Evolutionary conservation across 1,140 invertebrate genomes (phyloP).

Genomic region (Euwallacea similis): DNA sequence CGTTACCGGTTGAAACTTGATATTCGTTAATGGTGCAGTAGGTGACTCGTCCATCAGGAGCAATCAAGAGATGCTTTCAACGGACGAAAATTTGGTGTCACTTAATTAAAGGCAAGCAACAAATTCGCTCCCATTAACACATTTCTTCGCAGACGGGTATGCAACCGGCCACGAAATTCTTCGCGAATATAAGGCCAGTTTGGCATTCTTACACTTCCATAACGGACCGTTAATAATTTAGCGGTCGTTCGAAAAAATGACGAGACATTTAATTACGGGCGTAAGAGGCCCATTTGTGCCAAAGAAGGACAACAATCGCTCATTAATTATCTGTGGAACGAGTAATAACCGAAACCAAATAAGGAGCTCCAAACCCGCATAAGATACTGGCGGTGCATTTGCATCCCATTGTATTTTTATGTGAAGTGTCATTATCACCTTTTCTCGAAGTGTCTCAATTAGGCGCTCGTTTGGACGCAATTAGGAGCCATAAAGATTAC

Average conservation of each 20-base stretch:
- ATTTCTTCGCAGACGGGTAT: neutral
- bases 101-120: neutral
- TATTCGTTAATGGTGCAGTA: too few species aligned
- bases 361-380: constrained; percentile 17
- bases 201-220: neutral
- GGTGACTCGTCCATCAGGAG: too few species aligned
- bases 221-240: neutral
- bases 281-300: constrained; percentile 8
- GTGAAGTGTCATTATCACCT: constrained; percentile 23
- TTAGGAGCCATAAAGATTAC: constrained; percentile 27
- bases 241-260: constrained; percentile 1
- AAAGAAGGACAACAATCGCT: constrained; percentile 22
- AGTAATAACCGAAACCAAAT: constrained; percentile 21
- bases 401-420: constrained; percentile 30
- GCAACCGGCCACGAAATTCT: neutral
- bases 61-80: too few species aligned
- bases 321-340: constrained; percentile 25
- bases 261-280: constrained; percentile 15
- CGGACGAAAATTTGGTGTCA: neutral
- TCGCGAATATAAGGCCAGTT: neutral
- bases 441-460: constrained; percentile 27
- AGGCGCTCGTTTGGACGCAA: constrained; percentile 23
- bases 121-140: neutral
- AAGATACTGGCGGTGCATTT: constrained; percentile 17
- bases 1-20: too few species aligned